Conservation (phyloP, 2,113 vertebrate species). For the Zosterops lateralis region DNA sequence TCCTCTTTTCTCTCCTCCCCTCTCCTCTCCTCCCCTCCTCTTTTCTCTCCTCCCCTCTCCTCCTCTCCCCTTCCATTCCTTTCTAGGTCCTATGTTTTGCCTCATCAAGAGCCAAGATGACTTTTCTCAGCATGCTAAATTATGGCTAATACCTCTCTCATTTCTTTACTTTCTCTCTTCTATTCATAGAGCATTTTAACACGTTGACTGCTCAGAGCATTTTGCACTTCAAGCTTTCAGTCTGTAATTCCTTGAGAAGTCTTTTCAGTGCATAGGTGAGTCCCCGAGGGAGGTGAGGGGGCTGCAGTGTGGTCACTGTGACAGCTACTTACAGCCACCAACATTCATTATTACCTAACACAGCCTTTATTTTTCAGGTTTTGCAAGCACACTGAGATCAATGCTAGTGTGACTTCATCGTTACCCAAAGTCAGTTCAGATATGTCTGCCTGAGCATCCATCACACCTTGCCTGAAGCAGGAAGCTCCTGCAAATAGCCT, state of each 20-base stretch:
- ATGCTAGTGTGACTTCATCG: neutral
- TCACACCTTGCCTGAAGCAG: neutral
- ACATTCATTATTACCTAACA: rapidly evolving
- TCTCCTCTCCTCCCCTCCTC: neutral
- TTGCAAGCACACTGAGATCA: neutral
- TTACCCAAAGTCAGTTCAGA: neutral
- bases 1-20: neutral
- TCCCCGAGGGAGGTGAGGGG: neutral
- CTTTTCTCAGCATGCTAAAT: neutral
- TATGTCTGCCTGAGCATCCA: neutral
- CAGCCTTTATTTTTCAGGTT: neutral
- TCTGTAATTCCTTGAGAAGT: neutral
- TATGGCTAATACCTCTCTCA: neutral
- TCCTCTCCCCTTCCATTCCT: neutral
- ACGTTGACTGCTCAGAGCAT: neutral
- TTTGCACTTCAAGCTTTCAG: neutral
- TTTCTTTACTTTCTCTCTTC: neutral
- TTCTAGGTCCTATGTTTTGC: neutral
- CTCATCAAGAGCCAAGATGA: neutral
- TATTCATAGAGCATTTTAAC: neutral
- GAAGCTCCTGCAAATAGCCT: neutral
- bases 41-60: neutral
- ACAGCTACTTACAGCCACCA: neutral
- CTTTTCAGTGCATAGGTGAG: neutral
- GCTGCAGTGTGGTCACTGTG: neutral